Conservation (phyloP, 2,113 vertebrate genomes). For the Beaufortia kweichowensis region DNA sequence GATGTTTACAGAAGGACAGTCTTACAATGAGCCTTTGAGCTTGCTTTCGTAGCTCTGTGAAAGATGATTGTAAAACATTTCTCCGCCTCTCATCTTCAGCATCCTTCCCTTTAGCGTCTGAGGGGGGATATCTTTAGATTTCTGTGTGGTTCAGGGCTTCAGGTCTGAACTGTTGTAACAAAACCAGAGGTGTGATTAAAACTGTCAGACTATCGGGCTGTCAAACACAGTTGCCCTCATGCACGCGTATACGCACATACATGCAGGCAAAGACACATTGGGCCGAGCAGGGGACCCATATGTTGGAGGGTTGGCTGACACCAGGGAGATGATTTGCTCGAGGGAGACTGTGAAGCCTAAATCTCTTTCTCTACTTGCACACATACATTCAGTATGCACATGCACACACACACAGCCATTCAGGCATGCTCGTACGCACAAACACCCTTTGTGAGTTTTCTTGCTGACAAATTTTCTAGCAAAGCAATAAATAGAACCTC, state of each 20-base stretch:
- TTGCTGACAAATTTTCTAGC: constrained; percentile 8
- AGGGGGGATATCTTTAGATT: not conserved
- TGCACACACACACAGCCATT: not conserved
- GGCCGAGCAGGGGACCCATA: constrained; percentile 33
- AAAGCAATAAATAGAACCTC: constrained; percentile 3
- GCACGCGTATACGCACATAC: not conserved
- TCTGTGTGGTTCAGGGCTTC: constrained; percentile 1
- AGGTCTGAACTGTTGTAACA: constrained; percentile 41
- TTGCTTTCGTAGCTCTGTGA: constrained; percentile 7
- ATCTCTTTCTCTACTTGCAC: not conserved
- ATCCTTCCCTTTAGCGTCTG: not conserved
- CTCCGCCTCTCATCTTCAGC: not conserved
- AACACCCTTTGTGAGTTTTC: not conserved
- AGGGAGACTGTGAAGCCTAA: constrained; percentile 30
- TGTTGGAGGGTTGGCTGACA: constrained; percentile 46
- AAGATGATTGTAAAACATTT: not conserved
- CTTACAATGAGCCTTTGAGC: constrained; percentile 14
- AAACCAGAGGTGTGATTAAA: constrained; percentile 47
- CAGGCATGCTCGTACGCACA: constrained; percentile 11
- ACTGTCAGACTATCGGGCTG: constrained; percentile 39
- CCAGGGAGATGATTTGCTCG: constrained; percentile 41
- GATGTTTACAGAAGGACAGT: constrained; percentile 27
- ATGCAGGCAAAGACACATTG: not conserved
- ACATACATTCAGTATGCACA: not conserved
- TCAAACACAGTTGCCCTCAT: constrained; percentile 29